Percentiles rank a stretch among this genome's conserved stretches.
Conservation (phyloP, 2,113 vertebrate genomes). For the Charadrius vociferus region DNA sequence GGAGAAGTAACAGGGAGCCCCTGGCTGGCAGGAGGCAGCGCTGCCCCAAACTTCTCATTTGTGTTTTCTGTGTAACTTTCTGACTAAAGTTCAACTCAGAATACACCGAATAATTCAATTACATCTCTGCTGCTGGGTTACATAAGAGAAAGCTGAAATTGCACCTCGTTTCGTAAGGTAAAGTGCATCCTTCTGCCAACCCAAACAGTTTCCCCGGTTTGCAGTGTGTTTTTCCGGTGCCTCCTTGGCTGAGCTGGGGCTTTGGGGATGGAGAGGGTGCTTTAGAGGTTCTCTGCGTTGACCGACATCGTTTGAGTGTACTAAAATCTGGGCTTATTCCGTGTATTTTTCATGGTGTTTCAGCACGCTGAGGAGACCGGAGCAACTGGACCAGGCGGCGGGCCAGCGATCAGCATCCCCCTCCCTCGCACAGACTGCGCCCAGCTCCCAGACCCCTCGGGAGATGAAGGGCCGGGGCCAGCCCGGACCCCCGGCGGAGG, state of each 20-base stretch:
- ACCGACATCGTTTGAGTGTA: background rate
- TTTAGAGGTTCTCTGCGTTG: background rate
- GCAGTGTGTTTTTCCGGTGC: background rate
- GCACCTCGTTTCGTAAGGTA: background rate
- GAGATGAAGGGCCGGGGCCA: conserved; percentile 74
- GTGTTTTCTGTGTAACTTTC: background rate
- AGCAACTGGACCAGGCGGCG: conserved; percentile 68
- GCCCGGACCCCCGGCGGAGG: conserved; percentile 44
- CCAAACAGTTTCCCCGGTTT: background rate
- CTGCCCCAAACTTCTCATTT: background rate
- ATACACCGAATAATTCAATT: background rate
- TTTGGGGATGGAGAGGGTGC: background rate
- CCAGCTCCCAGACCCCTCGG: conserved; percentile 62
- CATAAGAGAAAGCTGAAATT: background rate
- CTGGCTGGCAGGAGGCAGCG: background rate
- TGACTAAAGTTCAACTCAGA: background rate
- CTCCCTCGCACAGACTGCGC: conserved; percentile 55
- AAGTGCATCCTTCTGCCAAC: background rate
- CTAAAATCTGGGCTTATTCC: background rate
- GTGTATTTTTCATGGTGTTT: conserved; percentile 64
- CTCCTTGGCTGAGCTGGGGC: background rate
- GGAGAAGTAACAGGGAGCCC: background rate
- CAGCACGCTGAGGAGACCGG: conserved; percentile 74
- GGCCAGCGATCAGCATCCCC: conserved; percentile 72
- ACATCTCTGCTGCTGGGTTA: background rate